These are phyloP conservation scores for Agrypnia vestita DNA, from an alignment of 1,140 invertebrate species.

Conservation along the genomic window DNA sequence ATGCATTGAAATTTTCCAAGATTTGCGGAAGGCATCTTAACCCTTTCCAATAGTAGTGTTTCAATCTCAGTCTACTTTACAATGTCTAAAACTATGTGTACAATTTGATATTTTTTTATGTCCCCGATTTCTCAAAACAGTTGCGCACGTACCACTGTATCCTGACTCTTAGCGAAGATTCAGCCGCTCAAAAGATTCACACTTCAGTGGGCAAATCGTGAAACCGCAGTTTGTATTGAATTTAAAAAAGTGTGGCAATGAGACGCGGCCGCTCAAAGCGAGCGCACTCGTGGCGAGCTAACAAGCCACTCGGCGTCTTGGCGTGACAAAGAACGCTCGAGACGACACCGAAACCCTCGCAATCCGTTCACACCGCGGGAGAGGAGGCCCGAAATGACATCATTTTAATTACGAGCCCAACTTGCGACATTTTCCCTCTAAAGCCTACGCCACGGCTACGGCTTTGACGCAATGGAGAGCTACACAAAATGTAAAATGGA, in stretches of 20 bases:
- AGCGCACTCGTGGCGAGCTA: slow-evolving; percentile 53
- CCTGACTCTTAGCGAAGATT: slow-evolving; percentile 24
- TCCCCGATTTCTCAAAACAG: too few species aligned
- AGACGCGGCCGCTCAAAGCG: slow-evolving; percentile 48
- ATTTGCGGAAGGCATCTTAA: too few species aligned
- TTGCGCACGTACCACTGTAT: too few species aligned
- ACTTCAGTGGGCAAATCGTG: slow-evolving; percentile 7
- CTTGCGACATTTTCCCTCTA: slow-evolving; percentile 26
- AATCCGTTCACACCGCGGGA: slow-evolving; percentile 39
- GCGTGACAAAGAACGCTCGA: slow-evolving; percentile 48
- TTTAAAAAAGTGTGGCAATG: slow-evolving; percentile 49
- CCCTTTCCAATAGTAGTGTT: too few species aligned
- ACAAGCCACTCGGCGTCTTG: slow-evolving; percentile 53
- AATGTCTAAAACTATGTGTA: too few species aligned
- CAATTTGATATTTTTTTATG: too few species aligned
- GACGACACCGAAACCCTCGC: slow-evolving; percentile 46
- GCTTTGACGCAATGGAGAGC: neutral
- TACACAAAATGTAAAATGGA: neutral
- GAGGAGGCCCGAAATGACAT: slow-evolving; percentile 26
- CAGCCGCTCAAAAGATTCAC: slow-evolving; percentile 16
- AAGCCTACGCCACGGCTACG: neutral
- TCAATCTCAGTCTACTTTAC: too few species aligned
- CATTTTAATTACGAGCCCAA: slow-evolving; percentile 43
- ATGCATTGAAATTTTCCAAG: too few species aligned
- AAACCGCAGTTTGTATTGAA: slow-evolving; percentile 32